Percentiles rank a stretch among this genome's conserved stretches.
Conservation (phyloP, 2,797 vertebrate genomes). For the Siniperca obscura region DNA sequence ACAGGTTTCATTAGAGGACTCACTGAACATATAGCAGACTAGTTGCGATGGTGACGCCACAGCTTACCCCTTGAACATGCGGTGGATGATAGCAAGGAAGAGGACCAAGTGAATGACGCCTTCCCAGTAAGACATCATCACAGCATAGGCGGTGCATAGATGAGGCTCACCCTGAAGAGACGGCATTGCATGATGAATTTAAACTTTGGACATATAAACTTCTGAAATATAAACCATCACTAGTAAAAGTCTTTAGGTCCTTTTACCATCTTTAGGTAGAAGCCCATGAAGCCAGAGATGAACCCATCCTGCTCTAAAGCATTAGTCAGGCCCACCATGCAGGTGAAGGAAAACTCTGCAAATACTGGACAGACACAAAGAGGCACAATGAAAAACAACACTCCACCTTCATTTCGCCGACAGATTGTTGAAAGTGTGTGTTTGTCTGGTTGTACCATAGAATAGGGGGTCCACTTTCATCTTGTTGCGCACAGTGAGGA, state of each 20-base stretch:
- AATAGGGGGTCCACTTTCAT: slow-evolving; percentile 86
- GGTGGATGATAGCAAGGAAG: slow-evolving; percentile 85
- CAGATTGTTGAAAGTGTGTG: neutral
- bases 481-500: slow-evolving; percentile 68
- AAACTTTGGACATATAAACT: neutral
- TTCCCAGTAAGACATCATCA: slow-evolving; percentile 95
- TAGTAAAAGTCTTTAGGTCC: neutral
- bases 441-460: slow-evolving; percentile 83
- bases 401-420: neutral
- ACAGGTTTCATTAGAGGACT: neutral
- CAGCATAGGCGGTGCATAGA: slow-evolving; percentile 87
- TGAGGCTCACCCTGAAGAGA: slow-evolving; percentile 87
- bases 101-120: slow-evolving; percentile 88
- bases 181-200: neutral
- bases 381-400: neutral
- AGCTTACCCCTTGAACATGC: slow-evolving; percentile 85
- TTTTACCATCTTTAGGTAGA: slow-evolving; percentile 89
- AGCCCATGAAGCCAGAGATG: slow-evolving; percentile 87
- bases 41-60: neutral
- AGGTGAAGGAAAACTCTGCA: slow-evolving; percentile 88
- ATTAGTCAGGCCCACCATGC: slow-evolving; percentile 85
- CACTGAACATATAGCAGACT: neutral
- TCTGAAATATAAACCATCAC: neutral
- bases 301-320: slow-evolving; percentile 92
- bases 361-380: slow-evolving; percentile 84